Evolutionary conservation across 2,888 invertebrate genomes (phyloP).

Genomic region (Tenthredo amoena): DNA sequence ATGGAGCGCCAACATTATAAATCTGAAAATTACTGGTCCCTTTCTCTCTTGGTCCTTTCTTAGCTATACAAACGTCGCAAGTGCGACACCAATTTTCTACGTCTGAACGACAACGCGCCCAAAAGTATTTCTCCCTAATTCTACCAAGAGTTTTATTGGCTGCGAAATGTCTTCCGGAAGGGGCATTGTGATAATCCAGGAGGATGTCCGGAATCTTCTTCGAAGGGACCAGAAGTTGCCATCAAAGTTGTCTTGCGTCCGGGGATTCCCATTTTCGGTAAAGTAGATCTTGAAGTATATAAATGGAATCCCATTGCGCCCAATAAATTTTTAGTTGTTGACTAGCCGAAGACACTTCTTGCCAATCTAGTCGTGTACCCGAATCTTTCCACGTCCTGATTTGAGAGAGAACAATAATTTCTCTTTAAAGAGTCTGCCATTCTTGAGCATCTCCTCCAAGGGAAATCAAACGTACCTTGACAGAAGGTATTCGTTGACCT

Average conservation of each 20-base stretch:
- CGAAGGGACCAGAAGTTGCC: slow-evolving; percentile 54
- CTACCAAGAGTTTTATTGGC: slow-evolving; percentile 62
- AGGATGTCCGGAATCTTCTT: slow-evolving; percentile 56
- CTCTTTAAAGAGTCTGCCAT: background rate
- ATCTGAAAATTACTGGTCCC: slow-evolving; percentile 57
- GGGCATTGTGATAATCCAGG: slow-evolving; percentile 57
- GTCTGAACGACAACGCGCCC: slow-evolving; percentile 54
- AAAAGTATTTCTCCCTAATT: slow-evolving; percentile 63
- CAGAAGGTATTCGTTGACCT: background rate
- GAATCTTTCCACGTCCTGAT: slow-evolving; percentile 22
- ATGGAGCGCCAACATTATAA: slow-evolving; percentile 59
- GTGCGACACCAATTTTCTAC: slow-evolving; percentile 62
- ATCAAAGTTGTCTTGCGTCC: slow-evolving; percentile 18
- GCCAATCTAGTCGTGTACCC: slow-evolving; percentile 54
- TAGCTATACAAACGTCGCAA: slow-evolving; percentile 59
- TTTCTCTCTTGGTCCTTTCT: slow-evolving; percentile 58
- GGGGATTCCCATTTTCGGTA: slow-evolving; percentile 57
- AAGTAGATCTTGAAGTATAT: slow-evolving; percentile 55
- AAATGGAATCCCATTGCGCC: slow-evolving; percentile 59
- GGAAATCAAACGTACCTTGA: background rate
- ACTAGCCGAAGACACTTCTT: slow-evolving; percentile 48
- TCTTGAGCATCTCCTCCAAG: background rate
- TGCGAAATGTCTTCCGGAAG: slow-evolving; percentile 64
- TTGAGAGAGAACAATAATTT: background rate
- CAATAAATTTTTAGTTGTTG: slow-evolving; percentile 56